phyloP scores from a whole-genome alignment of 2,888 invertebrate species.

The Meganola albula region DNA sequence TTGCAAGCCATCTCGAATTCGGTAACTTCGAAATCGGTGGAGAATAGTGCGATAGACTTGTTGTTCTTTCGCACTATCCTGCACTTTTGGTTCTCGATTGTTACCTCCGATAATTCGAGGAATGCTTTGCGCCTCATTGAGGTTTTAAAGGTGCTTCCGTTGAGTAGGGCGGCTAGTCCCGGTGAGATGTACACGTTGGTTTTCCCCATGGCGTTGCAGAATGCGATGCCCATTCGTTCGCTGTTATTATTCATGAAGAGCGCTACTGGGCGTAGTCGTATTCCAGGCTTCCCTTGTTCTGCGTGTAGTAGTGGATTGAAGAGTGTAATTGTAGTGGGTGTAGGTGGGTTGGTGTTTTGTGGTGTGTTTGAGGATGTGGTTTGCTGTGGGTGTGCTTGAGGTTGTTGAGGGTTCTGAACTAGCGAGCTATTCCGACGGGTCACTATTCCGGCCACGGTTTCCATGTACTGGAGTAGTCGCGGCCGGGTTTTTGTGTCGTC shows the following conservation, averaged over 20 bases:
- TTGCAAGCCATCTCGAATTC: constrained; percentile 1
- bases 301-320: too few relatives aligned
- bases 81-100: neutral
- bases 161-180: neutral
- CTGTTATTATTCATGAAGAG: constrained; percentile 2
- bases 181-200: constrained; percentile 1
- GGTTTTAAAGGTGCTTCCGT: constrained; percentile 1
- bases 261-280: constrained; percentile 1
- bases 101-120: neutral
- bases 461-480: too few relatives aligned
- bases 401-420: too few relatives aligned
- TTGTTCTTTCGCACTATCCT: neutral
- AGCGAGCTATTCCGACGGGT: too few relatives aligned
- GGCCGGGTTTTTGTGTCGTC: too few relatives aligned
- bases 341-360: too few relatives aligned
- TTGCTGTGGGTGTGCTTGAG: too few relatives aligned
- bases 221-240: constrained; percentile 2
- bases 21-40: neutral
- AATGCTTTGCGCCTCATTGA: neutral
- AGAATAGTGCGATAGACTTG: constrained; percentile 1
- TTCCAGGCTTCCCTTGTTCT: constrained; percentile 1
- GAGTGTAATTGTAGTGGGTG: too few relatives aligned
- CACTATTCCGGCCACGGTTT: too few relatives aligned
- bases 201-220: neutral
- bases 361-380: too few relatives aligned